Percentiles rank a stretch among this genome's conserved stretches.
Evolutionary conservation across 1,140 invertebrate genomes (phyloP).

Genomic region (Trichogramma pretiosum): DNA sequence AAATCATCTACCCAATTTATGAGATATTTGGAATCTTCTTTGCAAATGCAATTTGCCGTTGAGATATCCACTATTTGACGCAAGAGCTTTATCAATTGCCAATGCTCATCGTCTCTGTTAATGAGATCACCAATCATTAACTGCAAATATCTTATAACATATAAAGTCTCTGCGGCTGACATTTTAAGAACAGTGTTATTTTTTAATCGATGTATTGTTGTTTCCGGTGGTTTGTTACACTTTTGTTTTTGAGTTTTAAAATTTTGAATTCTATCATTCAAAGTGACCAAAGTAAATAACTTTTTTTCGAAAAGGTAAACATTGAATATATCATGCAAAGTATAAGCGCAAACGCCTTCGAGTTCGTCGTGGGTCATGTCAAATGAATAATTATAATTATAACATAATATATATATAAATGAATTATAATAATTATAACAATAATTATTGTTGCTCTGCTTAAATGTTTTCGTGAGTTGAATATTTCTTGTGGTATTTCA

Average conservation of each 20-base stretch:
- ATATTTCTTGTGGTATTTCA: too few relatives aligned
- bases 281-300: not conserved
- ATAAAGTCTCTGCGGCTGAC: constrained; percentile 19
- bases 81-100: constrained; percentile 17
- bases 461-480: too few relatives aligned
- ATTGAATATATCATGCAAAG: not conserved
- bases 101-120: constrained; percentile 10
- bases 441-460: too few relatives aligned
- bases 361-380: constrained; percentile 18
- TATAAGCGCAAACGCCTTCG: constrained; percentile 13
- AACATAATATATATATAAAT: too few relatives aligned
- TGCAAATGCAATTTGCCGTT: too few relatives aligned
- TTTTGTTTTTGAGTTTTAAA: not conserved
- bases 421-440: too few relatives aligned
- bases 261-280: not conserved
- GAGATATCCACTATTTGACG: constrained; percentile 14
- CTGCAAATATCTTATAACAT: constrained; percentile 18
- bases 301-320: not conserved
- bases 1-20: constrained; percentile 15
- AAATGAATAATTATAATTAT: too few relatives aligned
- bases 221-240: constrained; percentile 13
- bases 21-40: too few relatives aligned
- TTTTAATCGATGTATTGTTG: constrained; percentile 10
- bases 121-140: constrained; percentile 20
- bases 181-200: constrained; percentile 7